Conservation (phyloP, 2,888 invertebrate species). For the Agrochola macilenta region DNA sequence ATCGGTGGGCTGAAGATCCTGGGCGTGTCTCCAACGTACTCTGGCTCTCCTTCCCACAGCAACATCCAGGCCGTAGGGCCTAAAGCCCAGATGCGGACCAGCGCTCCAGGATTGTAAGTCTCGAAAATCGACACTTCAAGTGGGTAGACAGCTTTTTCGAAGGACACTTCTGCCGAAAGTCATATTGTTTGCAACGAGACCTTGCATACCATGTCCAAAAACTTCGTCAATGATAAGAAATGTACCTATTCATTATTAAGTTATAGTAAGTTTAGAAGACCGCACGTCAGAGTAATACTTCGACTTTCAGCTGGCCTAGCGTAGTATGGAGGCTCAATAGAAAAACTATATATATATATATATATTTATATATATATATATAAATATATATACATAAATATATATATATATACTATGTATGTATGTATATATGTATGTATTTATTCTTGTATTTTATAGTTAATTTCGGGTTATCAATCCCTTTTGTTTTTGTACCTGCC, state of each 20-base stretch:
- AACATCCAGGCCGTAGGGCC: constrained; percentile 91
- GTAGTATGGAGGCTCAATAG: too few relatives aligned
- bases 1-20: constrained; percentile 95
- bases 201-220: constrained; percentile 18
- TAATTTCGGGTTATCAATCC: too few relatives aligned
- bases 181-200: constrained; percentile 72
- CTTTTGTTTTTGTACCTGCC: too few relatives aligned
- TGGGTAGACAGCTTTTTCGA: constrained; percentile 92
- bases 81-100: constrained; percentile 94
- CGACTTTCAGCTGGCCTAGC: too few relatives aligned
- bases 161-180: constrained; percentile 91
- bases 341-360: too few relatives aligned
- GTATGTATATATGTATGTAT: too few relatives aligned
- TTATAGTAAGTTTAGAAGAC: neutral
- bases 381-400: too few relatives aligned
- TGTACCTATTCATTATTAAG: too few relatives aligned
- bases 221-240: neutral
- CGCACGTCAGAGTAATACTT: too few relatives aligned
- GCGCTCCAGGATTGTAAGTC: constrained; percentile 96
- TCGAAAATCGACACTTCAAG: constrained; percentile 94
- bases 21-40: constrained; percentile 91
- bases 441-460: too few relatives aligned
- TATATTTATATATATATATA: too few relatives aligned
- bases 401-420: too few relatives aligned
- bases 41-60: constrained; percentile 94